Conservation (phyloP, 2,113 vertebrate genomes). For the Microcebus tavaratra region DNA sequence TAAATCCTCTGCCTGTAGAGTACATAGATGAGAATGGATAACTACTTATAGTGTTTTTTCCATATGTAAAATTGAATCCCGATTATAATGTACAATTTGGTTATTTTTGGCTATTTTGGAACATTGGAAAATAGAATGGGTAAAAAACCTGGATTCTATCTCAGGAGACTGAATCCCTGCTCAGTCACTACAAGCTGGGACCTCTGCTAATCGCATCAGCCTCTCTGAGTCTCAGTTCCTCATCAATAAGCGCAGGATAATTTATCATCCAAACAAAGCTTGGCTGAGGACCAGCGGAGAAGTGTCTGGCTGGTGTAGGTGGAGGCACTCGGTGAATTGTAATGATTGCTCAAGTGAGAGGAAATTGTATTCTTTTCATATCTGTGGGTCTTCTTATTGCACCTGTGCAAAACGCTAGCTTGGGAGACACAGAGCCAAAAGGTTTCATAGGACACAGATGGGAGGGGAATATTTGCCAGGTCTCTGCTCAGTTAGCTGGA, state of each 20-base stretch:
- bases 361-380: not conserved
- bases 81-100: not conserved
- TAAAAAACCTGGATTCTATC: not conserved
- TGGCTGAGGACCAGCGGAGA: not conserved
- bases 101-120: not conserved
- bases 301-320: too few relatives aligned
- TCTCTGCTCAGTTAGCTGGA: not conserved
- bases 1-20: not conserved
- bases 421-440: rapidly evolving
- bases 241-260: not conserved
- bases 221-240: not conserved
- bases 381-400: not conserved
- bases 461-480: not conserved
- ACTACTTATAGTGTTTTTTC: not conserved
- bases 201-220: not conserved
- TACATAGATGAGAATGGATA: not conserved
- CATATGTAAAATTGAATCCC: not conserved
- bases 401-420: not conserved
- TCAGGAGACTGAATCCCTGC: not conserved
- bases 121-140: not conserved
- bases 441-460: not conserved
- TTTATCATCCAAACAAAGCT: not conserved
- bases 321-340: not conserved
- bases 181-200: not conserved
- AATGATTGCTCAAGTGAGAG: not conserved